A percentile compares a stretch with the other conserved stretches of the same genome.
Conservation (phyloP, 1,140 invertebrate genomes). For the Macrobrachium rosenbergii region DNA sequence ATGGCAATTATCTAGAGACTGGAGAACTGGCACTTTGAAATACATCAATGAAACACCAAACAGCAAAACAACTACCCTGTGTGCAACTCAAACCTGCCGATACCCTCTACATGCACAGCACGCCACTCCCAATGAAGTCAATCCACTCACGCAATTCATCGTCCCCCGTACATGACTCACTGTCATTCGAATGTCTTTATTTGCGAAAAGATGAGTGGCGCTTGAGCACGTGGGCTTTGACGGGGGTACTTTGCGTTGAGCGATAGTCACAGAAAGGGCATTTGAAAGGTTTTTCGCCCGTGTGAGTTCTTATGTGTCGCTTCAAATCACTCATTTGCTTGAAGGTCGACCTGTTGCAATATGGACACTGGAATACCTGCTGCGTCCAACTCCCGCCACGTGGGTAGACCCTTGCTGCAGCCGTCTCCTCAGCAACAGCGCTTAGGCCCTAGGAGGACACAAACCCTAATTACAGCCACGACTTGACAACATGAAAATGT, state of each 20-base stretch:
- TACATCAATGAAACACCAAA: too few species aligned
- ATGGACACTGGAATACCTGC: constrained; percentile 58
- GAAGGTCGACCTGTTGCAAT: constrained; percentile 57
- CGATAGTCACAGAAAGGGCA: constrained; percentile 48
- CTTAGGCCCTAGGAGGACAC: constrained; percentile 58
- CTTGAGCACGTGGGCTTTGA: constrained; percentile 53
- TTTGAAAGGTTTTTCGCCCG: constrained; percentile 55
- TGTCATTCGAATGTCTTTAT: too few species aligned
- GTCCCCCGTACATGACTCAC: too few species aligned
- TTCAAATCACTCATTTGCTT: constrained; percentile 61
- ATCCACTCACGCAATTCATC: too few species aligned
- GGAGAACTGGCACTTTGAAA: too few species aligned
- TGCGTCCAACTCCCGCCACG: constrained; percentile 39
- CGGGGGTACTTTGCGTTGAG: constrained; percentile 55
- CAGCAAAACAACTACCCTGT: too few species aligned
- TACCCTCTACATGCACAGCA: too few species aligned
- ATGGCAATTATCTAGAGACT: too few species aligned
- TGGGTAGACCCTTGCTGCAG: constrained; percentile 12
- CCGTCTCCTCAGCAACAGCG: constrained; percentile 47
- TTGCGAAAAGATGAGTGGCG: background rate
- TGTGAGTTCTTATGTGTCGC: constrained; percentile 58
- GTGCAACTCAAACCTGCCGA: too few species aligned
- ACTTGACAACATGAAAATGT: background rate
- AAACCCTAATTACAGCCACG: constrained; percentile 38
- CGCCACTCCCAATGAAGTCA: too few species aligned